Conservation (phyloP, 2,888 invertebrate genomes). For the Lasioglossum vierecki region DNA sequence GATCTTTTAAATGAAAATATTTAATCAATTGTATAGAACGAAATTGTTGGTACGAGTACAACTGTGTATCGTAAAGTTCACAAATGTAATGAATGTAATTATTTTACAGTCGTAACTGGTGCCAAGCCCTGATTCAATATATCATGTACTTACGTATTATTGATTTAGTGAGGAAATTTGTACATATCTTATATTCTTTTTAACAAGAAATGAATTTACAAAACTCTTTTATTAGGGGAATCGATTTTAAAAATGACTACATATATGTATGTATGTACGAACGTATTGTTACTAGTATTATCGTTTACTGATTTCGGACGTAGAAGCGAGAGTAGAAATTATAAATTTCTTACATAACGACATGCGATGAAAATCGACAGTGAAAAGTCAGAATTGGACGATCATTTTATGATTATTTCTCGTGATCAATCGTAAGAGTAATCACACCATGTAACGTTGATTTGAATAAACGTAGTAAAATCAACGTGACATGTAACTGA, state of each 20-base stretch:
- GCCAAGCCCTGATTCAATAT: conserved; percentile 51
- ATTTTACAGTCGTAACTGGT: conserved; percentile 54
- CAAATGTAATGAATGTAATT: conserved; percentile 40
- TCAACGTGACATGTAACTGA: background rate
- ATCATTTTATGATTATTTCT: too few species aligned
- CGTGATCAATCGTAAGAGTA: too few species aligned
- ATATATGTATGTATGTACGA: background rate
- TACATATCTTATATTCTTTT: conserved; percentile 35
- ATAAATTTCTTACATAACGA: background rate
- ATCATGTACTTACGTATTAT: conserved; percentile 36
- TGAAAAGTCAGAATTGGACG: background rate
- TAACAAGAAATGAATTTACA: conserved; percentile 30
- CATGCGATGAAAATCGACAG: background rate
- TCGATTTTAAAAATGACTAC: conserved; percentile 16
- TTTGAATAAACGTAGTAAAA: too few species aligned
- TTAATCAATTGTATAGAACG: conserved; percentile 9
- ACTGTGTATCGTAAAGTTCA: conserved; percentile 30
- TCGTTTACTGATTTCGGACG: background rate
- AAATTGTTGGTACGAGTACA: conserved; percentile 21
- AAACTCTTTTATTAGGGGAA: conserved; percentile 15
- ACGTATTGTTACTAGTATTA: conserved; percentile 6
- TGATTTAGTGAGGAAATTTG: conserved; percentile 23
- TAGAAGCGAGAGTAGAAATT: background rate
- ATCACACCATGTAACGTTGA: too few species aligned
- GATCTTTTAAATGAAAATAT: conserved; percentile 20